Conservation (phyloP, 2,888 invertebrate species). For the Chelonus formosanus region DNA sequence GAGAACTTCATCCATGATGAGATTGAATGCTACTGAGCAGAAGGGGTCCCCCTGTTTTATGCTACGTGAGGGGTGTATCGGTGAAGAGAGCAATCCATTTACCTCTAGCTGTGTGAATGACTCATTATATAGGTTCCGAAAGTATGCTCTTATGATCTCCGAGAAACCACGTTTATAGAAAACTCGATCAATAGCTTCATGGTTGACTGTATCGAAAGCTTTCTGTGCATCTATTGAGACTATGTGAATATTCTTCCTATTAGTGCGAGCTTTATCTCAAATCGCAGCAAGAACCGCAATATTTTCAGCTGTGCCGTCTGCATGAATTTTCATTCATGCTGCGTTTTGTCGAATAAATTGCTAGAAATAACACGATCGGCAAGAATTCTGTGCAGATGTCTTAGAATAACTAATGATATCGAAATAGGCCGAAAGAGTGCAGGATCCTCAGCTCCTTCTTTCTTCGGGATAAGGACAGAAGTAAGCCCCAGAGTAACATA, state of each 20-base stretch:
- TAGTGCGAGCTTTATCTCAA: conserved; percentile 42
- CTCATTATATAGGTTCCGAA: conserved; percentile 53
- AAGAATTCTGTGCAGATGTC: conserved; percentile 38
- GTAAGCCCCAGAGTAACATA: too few relatives aligned
- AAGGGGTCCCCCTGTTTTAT: conserved; percentile 42
- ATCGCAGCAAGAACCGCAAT: conserved; percentile 36
- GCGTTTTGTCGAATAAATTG: conserved; percentile 37
- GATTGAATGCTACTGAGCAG: conserved; percentile 32
- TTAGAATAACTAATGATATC: conserved; percentile 30
- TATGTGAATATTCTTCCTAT: conserved; percentile 57
- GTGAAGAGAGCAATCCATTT: conserved; percentile 8
- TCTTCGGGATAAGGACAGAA: conserved; percentile 37
- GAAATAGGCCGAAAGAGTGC: conserved; percentile 36
- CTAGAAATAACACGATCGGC: conserved; percentile 24
- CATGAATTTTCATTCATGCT: conserved; percentile 39
- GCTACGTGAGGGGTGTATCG: conserved; percentile 18
- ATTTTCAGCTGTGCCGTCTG: conserved; percentile 45
- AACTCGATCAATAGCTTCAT: conserved; percentile 49
- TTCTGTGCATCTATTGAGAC: conserved; percentile 63
- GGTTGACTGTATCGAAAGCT: conserved; percentile 61
- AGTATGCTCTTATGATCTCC: conserved; percentile 47
- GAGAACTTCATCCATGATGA: conserved; percentile 32
- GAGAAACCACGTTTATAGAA: conserved; percentile 56
- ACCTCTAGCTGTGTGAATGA: conserved; percentile 46
- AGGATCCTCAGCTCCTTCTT: conserved; percentile 11